Base-by-base conservation (phyloP, 2,113 vertebrate genomes). In the Elephantulus edwardii region DNA sequence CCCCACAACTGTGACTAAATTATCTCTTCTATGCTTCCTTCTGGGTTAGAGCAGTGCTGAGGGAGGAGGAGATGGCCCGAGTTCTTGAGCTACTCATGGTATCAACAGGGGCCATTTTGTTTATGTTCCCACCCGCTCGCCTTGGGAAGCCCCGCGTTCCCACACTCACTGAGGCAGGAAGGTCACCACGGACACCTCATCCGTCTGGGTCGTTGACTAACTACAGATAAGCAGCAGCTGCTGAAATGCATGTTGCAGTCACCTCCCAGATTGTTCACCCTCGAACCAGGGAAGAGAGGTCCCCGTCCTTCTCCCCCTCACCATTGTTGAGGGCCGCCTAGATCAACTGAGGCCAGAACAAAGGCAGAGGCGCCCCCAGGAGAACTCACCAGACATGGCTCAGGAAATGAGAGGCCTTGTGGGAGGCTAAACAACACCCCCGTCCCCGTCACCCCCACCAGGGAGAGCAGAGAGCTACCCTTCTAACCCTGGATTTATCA, bases 121-220 rank as follows among this genome's bases (percentile, higher is more conserved):
- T 96, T 96, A 94, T 4, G 50, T 95, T 96, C 96, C 92, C 95
- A 93, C 24, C 90, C 82, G 91, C 71, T 77, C 44, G 52, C 92
- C 89, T 93, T 95, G 95, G 95, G 95, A 96, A 96, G 94, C 95
- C 96, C 93, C 60, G 4, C 20, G 95, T 96, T 96, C 96, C 96
- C 95, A 96, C 96, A 96, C 95, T 95, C 95, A 92, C 88, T 83
- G 96, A 96, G 95, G 96, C 96, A 95, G 95, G 95, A 95, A 96
- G 95, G 95, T 95, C 96, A 71, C 95, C 91, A 90, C 30, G 85
- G 95, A 96, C 96, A 96, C 93, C 95, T 96, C 96, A 92, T 96
- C 95, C 84, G 93, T 95, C 93, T 89, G 79, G 78, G 76, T 81
- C 33, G 42, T 72, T 92, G 94, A 92, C 93, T 92, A 48, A 90